Evolutionary conservation across 2,113 vertebrate species (phyloP).

Genomic region (Emydura subglobosa): DNA sequence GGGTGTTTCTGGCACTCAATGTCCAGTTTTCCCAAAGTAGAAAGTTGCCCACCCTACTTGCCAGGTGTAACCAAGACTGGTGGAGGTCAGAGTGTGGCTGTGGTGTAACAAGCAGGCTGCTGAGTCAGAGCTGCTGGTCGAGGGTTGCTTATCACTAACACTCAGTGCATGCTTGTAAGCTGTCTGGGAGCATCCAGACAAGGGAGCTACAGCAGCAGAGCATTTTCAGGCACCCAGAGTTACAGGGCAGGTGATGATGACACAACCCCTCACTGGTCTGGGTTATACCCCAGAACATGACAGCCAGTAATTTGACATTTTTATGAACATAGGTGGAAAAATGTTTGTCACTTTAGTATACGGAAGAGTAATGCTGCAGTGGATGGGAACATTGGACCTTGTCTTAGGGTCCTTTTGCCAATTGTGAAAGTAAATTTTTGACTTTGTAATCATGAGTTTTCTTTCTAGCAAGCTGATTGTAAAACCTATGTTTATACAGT

Average conservation of each 20-base stretch:
- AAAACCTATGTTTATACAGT: background rate
- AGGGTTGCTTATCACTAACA: background rate
- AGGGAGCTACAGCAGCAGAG: background rate
- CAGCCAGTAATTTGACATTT: background rate
- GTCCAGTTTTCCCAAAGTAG: no score
- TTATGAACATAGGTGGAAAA: background rate
- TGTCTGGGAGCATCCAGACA: background rate
- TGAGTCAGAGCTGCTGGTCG: background rate
- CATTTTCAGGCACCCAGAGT: background rate
- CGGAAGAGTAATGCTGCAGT: background rate
- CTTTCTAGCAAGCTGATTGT: background rate
- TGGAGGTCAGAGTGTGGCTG: background rate
- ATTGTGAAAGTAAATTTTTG: background rate
- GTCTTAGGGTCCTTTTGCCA: background rate
- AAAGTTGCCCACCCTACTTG: background rate
- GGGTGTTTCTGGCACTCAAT: no score
- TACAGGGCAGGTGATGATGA: background rate
- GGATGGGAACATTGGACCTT: background rate
- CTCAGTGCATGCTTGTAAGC: background rate
- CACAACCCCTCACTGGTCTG: background rate
- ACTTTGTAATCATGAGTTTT: background rate
- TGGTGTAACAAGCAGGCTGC: background rate
- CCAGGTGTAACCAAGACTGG: background rate
- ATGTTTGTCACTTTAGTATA: background rate
- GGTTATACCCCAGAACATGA: background rate